Base-by-base conservation (phyloP, 2,113 vertebrate species). In the Arothron firmamentum region DNA sequence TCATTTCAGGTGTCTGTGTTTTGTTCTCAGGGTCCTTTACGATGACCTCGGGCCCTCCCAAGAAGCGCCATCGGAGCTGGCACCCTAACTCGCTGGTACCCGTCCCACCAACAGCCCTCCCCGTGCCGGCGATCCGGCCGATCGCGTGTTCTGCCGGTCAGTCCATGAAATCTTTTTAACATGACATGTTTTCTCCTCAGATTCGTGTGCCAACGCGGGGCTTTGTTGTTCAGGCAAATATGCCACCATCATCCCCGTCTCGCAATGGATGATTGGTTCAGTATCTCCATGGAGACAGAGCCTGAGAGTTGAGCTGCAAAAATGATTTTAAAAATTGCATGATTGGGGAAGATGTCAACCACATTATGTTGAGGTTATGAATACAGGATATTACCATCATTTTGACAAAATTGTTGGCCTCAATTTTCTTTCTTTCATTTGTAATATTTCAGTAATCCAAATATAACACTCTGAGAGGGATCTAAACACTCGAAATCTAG, bases 11-110 rank as follows among this genome's bases (percentile, higher is more conserved):
- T n/a, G 18, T 59, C 23, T 58, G 45, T 56, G 42, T 51, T 49
- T 8, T 5, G 14, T 49, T 21, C 43, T 61, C 62, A 90, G 90
- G 78, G 8, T 81, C 86, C 80, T 93, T 92, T 52, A 86, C 92
- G 28, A 92, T 98, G 90, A 91, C 83, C 86, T 94, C 94, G 6
- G 97, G 94, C 5, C 97, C 97, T 50, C 97, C 96, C 20, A 99
- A 99, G 89, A 99, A 99, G 80, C 92, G 97, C 2, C 97, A 99
- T 79, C 90, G 96, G 25, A 93, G 96, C 72, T 99, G 97, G 97
- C 94, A 93, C 74, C 93, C 94, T 49, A 91, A 85, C n/a, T 83
- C 95, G 0, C 81, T 93, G 52, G 83, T 93, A 23, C 88, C 93
- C 0, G 85, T 93, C 48, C 88, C 95, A 38, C 87, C 88, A 5